Evolutionary conservation across 2,113 vertebrate species (phyloP).

Genomic region (Speoplatyrhinus poulsoni): DNA sequence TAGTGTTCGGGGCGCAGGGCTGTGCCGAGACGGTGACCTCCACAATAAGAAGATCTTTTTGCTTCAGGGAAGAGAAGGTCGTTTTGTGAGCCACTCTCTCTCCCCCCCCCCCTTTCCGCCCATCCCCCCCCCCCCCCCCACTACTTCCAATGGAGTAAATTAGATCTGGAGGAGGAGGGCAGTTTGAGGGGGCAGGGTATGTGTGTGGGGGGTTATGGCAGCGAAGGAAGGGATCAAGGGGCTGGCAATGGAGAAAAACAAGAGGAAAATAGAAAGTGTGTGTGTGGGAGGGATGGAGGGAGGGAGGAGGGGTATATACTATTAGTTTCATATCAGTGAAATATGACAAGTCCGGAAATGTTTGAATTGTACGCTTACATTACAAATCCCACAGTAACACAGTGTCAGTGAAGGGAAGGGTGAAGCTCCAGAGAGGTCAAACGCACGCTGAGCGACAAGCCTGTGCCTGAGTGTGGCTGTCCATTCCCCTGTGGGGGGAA

Average conservation of each 20-base stretch:
- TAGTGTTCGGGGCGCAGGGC: slow-evolving; percentile 71
- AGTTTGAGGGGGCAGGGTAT: too few species aligned
- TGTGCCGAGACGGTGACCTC: slow-evolving; percentile 73
- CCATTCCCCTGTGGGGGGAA: slow-evolving; percentile 31
- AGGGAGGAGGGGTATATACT: slow-evolving; percentile 32
- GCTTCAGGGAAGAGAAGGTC: slow-evolving; percentile 78
- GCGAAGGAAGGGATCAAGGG: slow-evolving; percentile 67
- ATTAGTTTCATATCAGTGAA: slow-evolving; percentile 47
- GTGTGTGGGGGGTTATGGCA: slow-evolving; percentile 48
- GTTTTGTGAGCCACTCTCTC: slow-evolving; percentile 66
- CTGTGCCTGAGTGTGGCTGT: slow-evolving; percentile 22
- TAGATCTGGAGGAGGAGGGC: slow-evolving; percentile 27
- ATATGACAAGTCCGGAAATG: slow-evolving; percentile 53
- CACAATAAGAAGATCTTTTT: slow-evolving; percentile 76
- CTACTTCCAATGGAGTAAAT: slow-evolving; percentile 73
- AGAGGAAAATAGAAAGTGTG: slow-evolving; percentile 25
- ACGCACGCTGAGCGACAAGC: slow-evolving; percentile 16
- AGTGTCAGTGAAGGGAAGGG: slow-evolving; percentile 22
- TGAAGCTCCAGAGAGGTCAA: slow-evolving; percentile 37
- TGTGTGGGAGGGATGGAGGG: slow-evolving; percentile 29
- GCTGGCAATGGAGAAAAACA: slow-evolving; percentile 50
- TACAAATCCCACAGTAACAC: slow-evolving; percentile 16
- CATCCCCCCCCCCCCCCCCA: too few species aligned
- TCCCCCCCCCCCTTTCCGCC: slow-evolving; percentile 37
- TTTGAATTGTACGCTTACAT: slow-evolving; percentile 43